Evolutionary conservation across 2,113 vertebrate genomes (phyloP), one percentile per base, ranked within the genome.

Genomic region (Bettongia penicillata): DNA sequence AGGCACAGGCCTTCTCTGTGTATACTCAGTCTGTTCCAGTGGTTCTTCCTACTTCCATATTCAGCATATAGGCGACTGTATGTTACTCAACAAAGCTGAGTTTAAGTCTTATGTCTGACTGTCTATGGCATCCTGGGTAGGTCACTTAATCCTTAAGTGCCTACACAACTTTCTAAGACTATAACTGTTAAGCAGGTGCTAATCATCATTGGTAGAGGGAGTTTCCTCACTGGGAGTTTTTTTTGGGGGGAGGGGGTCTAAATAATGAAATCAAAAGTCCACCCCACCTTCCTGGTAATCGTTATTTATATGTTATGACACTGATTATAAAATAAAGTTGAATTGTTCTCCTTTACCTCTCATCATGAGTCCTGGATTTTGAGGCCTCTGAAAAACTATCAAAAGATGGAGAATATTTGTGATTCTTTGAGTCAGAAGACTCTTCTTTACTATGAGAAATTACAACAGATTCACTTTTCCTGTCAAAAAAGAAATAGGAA

Each of bases 331-430:
- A 95, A 94, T 28, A 93, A 68, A 96, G 95, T 61, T 55, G 92
- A 94, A 94, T 22, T 28, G 55, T 10, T 91, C 14, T 93, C 93
- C n/a, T 97, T 98, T 98, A 99, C 99, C 99, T 99, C 97, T 98
- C 97, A 96, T 99, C 98, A 7, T 98, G 98, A 98, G 98, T 98
- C 97, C 98, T 99, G 77, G 99, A 99, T 89, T 99, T 98, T 50
- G 98, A 98, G 31, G 99, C 99, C 92, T 99, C 99, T 90, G 99
- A 99, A 24, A 98, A 98, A 95, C 98, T 99, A 97, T 99, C 98
- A 95, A 98, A 98, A 77, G 99, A 98, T 0, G 98, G 97, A 11
- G 98, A 98, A 24, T 98, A 97, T 3, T 98, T 98, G 28, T 94
- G 96, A 84, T 98, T 98, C 52, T 99, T 98, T 53, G 97, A 98